Evolutionary conservation across 37 sponge, comb jelly and placozoan species (phyloP).

Genomic region (Lycopodina hypogea): DNA sequence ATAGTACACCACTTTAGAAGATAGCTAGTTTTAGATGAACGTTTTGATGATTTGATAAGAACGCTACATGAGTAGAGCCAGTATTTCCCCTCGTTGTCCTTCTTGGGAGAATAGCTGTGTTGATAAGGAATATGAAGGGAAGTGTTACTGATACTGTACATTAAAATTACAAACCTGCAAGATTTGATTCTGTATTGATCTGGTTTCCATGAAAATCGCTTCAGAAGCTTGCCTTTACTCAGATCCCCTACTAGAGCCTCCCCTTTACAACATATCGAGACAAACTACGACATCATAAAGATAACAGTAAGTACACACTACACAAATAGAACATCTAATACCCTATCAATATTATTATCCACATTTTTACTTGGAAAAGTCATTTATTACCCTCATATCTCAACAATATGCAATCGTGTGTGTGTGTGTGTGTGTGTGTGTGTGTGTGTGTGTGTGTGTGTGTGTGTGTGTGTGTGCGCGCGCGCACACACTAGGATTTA

Average conservation of each 20-base stretch:
- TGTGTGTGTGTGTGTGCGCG: conserved; percentile 8
- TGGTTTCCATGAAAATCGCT: not conserved
- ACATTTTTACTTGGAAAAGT: not conserved
- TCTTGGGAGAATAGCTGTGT: conserved; percentile 33
- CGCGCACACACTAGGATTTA: not conserved
- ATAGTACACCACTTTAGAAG: conserved; percentile 32
- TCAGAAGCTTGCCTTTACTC: not conserved
- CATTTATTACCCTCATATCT: no score
- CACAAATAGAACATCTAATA: not conserved
- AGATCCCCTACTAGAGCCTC: conserved; percentile 4
- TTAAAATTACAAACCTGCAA: not conserved
- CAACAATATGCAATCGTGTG: not conserved
- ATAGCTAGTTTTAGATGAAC: conserved; percentile 3
- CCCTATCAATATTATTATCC: not conserved
- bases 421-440: not conserved
- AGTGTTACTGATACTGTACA: not conserved
- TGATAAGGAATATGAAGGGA: not conserved
- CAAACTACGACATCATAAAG: not conserved
- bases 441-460: not conserved
- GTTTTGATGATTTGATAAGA: conserved; percentile 21
- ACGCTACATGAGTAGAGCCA: conserved; percentile 34
- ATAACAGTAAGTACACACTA: not conserved
- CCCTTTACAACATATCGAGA: conserved; percentile 1
- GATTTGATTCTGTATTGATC: conserved; percentile 7
- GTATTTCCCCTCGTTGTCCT: not conserved